phyloP scores from a whole-genome alignment of 2,113 vertebrate species.

The Anoplopoma fimbria region DNA sequence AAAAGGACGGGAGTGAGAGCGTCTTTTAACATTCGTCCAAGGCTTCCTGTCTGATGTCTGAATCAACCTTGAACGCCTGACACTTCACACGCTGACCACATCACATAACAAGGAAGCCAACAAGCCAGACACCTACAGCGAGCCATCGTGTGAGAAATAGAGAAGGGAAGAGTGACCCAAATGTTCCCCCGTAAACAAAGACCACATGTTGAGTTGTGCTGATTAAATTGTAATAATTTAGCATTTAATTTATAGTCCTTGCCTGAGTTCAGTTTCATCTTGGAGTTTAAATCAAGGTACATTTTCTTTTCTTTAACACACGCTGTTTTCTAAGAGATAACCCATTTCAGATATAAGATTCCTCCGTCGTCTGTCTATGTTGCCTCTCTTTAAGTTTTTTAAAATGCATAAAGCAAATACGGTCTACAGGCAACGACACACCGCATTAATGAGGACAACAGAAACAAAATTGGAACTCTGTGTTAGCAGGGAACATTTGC shows the following conservation, averaged over 20 bases:
- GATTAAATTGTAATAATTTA: slow-evolving; percentile 5
- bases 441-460: background rate
- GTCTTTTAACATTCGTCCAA: slow-evolving; percentile 46
- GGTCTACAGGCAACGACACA: background rate
- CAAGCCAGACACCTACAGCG: background rate
- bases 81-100: slow-evolving; percentile 38
- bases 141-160: background rate
- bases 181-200: background rate
- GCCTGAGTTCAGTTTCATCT: background rate
- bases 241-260: background rate
- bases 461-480: background rate
- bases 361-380: background rate
- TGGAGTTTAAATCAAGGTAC: background rate
- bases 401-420: background rate
- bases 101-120: slow-evolving; percentile 32
- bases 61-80: slow-evolving; percentile 37
- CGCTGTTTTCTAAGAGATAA: background rate
- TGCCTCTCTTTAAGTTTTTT: background rate
- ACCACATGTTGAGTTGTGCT: background rate
- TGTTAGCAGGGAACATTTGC: background rate
- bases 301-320: background rate
- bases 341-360: background rate
- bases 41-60: slow-evolving; percentile 30
- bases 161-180: background rate
- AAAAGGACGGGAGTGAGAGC: slow-evolving; percentile 18